Evolutionary conservation across 2,888 invertebrate genomes (phyloP), one percentile per base, ranked within the genome.

Genomic region (Chaetogeoica ovagalla): DNA sequence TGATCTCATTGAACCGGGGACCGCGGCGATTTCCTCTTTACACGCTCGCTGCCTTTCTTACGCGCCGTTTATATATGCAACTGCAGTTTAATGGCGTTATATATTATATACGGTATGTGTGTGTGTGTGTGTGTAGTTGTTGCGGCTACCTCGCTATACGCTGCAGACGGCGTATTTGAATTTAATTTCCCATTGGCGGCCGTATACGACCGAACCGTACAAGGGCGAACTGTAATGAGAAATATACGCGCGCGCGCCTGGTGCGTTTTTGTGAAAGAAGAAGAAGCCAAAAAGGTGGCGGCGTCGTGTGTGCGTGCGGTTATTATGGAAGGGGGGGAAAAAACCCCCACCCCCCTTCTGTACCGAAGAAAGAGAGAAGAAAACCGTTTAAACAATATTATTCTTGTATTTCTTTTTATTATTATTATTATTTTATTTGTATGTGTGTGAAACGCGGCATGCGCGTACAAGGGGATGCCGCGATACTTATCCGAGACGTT

Each of bases 361-460:
- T 37, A n/a, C 39, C 37, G 59, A 60, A 68, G 76, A 76, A 68
- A 68, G 69, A 77, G 63, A 57, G 63, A 79, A 71, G 63, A 79
- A 71, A 62, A 63, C 71, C 79, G 70, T 79, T 79, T 79, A 71
- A 71, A 79, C 70, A 79, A 79, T 71, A 79, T 79, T 79, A 63
- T 79, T 79, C 63, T 79, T 71, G 57, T 71, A 79, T 62, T 79
- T 79, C 69, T 63, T 77, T 77, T 79, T 79, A 70, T 71, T 79
- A 79, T 60, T 48, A 30, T 63, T 74, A 59, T 69, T 69, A 17
- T 48, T 52, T 2, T 19, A 48, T n/a, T 23, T 23, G 60, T 30
- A 23, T 60, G n/a, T 73, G 39, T 73, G 62, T 63, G 30, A 76
- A 68, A 68, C 66, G 43, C 60, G 73, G 23, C 77, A 60, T 55